Conservation (phyloP, 2,113 vertebrate genomes). For the Genyomyrus donnyi region DNA sequence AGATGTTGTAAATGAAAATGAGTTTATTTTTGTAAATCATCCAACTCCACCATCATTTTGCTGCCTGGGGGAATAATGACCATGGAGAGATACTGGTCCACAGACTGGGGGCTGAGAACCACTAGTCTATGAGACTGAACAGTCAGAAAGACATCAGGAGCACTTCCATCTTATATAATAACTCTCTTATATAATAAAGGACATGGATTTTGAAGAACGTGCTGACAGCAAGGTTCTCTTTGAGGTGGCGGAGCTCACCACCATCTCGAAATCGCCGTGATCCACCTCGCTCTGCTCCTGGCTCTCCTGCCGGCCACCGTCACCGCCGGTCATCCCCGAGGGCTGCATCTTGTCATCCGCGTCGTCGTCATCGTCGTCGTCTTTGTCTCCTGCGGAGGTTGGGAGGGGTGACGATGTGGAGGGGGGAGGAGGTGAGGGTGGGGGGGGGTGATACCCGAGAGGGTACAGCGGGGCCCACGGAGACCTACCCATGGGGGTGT, state of each 20-base stretch:
- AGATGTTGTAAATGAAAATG: background rate
- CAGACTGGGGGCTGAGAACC: background rate
- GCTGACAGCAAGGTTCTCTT: background rate
- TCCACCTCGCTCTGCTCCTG: constrained; percentile 94
- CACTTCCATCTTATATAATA: background rate
- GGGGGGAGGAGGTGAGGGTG: too few relatives aligned
- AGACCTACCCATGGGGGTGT: constrained; percentile 87
- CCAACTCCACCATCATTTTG: background rate
- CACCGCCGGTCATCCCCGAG: constrained; percentile 75
- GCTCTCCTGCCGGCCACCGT: constrained; percentile 82
- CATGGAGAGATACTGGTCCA: background rate
- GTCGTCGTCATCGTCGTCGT: constrained; percentile 90
- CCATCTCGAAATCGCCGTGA: constrained; percentile 97
- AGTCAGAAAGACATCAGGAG: background rate
- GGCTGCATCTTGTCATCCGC: constrained; percentile 93
- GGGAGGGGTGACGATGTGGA: background rate
- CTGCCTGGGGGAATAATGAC: background rate
- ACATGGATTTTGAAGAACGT: background rate
- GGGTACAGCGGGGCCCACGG: background rate
- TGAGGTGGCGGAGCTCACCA: constrained; percentile 68
- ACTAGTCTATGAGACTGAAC: background rate
- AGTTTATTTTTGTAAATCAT: too few relatives aligned
- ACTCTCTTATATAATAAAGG: background rate
- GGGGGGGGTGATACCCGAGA: background rate
- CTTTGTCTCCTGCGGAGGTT: constrained; percentile 82